phyloP scores from a whole-genome alignment of 2,113 vertebrate species.

The Chaetodon auriga region DNA sequence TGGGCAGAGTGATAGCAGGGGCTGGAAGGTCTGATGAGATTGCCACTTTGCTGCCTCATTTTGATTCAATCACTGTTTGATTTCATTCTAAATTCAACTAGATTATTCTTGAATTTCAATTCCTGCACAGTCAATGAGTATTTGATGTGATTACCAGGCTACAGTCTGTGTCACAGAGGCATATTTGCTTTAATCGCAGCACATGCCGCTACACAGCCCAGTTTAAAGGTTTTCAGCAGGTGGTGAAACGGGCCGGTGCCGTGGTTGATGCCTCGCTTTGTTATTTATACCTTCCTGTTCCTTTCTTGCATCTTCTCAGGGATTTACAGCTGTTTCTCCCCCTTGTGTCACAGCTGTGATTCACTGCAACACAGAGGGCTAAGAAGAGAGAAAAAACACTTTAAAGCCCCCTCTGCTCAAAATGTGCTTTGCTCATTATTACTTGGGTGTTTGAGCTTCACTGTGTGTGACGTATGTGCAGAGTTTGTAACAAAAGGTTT shows the following conservation, averaged over 20 bases:
- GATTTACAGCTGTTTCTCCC: conserved; percentile 24
- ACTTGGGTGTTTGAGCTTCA: not conserved
- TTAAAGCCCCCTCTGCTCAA: not conserved
- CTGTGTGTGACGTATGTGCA: not conserved
- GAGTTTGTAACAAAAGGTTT: not conserved
- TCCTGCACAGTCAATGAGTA: not conserved
- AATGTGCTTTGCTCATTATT: not conserved
- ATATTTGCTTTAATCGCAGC: not conserved
- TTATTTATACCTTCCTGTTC: conserved; percentile 33
- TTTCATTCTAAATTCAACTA: not conserved
- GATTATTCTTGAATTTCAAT: not conserved
- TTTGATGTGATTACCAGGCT: not conserved
- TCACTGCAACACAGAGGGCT: not conserved
- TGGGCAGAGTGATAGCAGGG: not conserved
- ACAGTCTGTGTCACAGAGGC: not conserved
- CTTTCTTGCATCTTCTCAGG: conserved; percentile 16
- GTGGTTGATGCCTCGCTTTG: not conserved
- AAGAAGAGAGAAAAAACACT: no score
- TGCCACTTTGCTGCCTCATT: not conserved
- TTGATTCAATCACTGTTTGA: not conserved
- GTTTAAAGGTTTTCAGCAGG: conserved; percentile 23
- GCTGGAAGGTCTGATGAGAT: conserved; percentile 23
- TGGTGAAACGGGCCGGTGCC: conserved; percentile 2
- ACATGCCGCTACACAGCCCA: not conserved
- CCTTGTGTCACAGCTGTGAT: conserved; percentile 25